phyloP scores from a whole-genome alignment of 2,888 invertebrate species.

The Clostera curtula region DNA sequence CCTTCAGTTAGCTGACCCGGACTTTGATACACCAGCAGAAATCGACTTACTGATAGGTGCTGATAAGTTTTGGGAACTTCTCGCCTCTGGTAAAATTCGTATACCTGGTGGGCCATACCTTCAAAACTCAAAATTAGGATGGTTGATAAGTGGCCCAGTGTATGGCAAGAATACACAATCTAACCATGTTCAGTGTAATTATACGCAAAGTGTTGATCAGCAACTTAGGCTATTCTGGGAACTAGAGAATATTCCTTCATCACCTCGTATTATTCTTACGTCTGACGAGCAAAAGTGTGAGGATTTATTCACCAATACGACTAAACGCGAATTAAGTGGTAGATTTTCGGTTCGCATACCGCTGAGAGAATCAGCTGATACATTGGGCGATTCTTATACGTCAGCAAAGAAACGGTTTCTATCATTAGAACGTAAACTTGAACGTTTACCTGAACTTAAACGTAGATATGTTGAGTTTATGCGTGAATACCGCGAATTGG shows the following conservation, averaged over 20 bases:
- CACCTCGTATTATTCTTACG: neutral
- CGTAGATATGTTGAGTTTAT: conserved; percentile 3
- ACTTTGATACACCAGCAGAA: conserved; percentile 3
- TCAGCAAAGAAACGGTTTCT: conserved; percentile 8
- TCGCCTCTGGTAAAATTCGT: conserved; percentile 5
- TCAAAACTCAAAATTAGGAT: conserved; percentile 11
- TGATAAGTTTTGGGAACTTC: conserved; percentile 11
- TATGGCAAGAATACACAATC: neutral
- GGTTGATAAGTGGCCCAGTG: conserved; percentile 9
- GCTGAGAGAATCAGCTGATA: conserved; percentile 3
- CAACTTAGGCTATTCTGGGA: conserved; percentile 12
- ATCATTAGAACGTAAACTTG: conserved; percentile 8
- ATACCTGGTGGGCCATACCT: conserved; percentile 6
- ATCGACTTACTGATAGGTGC: conserved; percentile 8
- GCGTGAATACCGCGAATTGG: conserved; percentile 2
- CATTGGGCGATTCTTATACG: conserved; percentile 2
- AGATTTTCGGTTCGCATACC: conserved; percentile 8
- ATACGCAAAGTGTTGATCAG: conserved; percentile 6
- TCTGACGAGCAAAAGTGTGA: conserved; percentile 6
- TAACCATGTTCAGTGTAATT: conserved; percentile 10
- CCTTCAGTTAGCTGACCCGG: conserved; percentile 8
- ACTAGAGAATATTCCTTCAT: conserved; percentile 7
- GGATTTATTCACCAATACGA: conserved; percentile 3
- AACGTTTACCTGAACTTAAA: conserved; percentile 2
- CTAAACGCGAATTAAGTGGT: conserved; percentile 3